These are phyloP conservation scores for Eriosoma lanigerum DNA, from an alignment of 1,140 invertebrate genomes.

Conservation along the genomic window DNA sequence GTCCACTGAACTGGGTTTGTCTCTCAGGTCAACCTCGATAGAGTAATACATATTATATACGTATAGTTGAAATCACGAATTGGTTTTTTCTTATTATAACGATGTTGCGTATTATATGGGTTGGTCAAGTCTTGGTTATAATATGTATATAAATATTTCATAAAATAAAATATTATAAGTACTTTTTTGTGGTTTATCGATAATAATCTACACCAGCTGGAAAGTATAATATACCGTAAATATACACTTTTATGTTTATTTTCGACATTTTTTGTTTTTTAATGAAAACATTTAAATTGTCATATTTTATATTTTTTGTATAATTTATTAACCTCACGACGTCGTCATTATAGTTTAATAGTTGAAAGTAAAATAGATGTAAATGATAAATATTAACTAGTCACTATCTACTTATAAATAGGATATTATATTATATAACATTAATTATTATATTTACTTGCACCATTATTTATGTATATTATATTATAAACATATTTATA, in stretches of 20 bases:
- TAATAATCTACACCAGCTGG: neutral
- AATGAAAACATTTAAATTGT: neutral
- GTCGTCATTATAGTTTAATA: neutral
- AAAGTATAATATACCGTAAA: neutral
- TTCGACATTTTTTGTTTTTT: neutral
- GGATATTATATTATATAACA: too few relatives aligned
- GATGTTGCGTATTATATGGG: neutral
- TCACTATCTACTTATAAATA: too few relatives aligned
- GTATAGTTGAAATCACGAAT: neutral
- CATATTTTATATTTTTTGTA: neutral
- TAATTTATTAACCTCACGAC: neutral
- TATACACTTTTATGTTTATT: neutral
- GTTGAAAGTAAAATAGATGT: neutral
- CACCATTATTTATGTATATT: too few relatives aligned
- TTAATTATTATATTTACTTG: too few relatives aligned
- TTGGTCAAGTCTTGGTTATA: neutral
- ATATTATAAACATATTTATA: too few relatives aligned
- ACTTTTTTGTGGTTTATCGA: slow-evolving; percentile 16
- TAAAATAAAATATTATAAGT: neutral
- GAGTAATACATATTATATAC: neutral
- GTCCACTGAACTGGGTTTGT: slow-evolving; percentile 9
- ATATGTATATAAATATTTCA: neutral
- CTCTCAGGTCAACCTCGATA: slow-evolving; percentile 16
- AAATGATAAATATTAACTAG: too few relatives aligned
- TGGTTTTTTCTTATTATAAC: slow-evolving; percentile 29